A percentile compares a stretch with the other conserved stretches of the same genome.
Evolutionary conservation across 2,888 invertebrate species (phyloP).

Genomic region (Fissipunctia ypsillon): DNA sequence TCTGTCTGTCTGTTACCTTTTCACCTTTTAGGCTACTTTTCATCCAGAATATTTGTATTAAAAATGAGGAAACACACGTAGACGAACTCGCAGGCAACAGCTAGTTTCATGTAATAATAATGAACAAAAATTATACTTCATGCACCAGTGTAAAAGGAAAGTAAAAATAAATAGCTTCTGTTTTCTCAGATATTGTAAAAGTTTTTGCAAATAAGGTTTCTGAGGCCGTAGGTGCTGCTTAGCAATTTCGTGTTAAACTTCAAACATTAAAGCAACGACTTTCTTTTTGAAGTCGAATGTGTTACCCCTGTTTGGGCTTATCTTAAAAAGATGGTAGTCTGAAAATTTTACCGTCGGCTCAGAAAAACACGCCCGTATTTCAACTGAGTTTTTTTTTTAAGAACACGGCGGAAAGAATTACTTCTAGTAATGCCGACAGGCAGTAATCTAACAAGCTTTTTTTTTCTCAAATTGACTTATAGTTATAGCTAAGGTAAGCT

Average conservation of each 20-base stretch:
- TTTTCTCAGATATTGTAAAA: constrained; percentile 59
- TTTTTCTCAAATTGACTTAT: background rate
- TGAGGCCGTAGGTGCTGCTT: constrained; percentile 37
- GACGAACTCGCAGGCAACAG: accelerated
- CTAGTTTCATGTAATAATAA: constrained; percentile 23
- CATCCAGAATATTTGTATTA: too few relatives aligned
- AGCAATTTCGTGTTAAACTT: constrained; percentile 56
- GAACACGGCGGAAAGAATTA: background rate
- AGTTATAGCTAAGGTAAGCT: background rate
- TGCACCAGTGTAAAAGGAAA: constrained; percentile 34
- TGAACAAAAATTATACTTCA: constrained; percentile 34
- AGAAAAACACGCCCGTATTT: background rate
- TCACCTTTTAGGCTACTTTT: too few relatives aligned
- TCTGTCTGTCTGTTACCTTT: background rate
- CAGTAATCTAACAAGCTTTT: background rate
- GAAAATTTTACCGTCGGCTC: background rate
- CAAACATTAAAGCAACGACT: constrained; percentile 49
- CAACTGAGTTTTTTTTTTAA: background rate
- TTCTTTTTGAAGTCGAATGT: constrained; percentile 33
- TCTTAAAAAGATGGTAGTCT: constrained; percentile 9
- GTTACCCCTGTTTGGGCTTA: constrained; percentile 15
- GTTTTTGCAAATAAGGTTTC: constrained; percentile 50
- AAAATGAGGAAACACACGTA: too few relatives aligned
- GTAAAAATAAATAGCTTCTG: constrained; percentile 50
- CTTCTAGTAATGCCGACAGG: background rate